phyloP scores from a whole-genome alignment of 2,797 vertebrate species.

The Garrulus glandarius region DNA sequence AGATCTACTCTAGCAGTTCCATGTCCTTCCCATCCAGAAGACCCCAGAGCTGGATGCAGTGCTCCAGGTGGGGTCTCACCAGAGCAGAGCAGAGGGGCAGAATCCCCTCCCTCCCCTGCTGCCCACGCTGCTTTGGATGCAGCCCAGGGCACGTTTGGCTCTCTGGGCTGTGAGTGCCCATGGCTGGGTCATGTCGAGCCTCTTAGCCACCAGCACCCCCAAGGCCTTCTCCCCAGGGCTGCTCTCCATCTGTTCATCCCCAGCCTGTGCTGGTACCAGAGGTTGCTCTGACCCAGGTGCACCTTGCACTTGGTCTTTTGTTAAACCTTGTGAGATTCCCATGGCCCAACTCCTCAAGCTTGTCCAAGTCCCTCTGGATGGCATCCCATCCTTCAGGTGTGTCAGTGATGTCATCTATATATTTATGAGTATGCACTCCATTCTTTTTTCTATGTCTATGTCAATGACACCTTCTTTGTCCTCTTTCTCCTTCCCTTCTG shows the following conservation, averaged over 20 bases:
- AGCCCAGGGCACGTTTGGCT: background rate
- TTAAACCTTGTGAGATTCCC: background rate
- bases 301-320: background rate
- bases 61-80: background rate
- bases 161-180: background rate
- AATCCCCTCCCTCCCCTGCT: background rate
- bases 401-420: background rate
- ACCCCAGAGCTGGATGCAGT: background rate
- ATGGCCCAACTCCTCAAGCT: rapidly evolving
- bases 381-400: background rate
- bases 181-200: background rate
- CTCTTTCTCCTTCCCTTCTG: background rate
- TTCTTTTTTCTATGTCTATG: background rate
- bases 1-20: rapidly evolving
- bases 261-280: rapidly evolving
- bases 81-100: background rate
- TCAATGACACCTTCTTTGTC: background rate
- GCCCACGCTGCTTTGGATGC: background rate
- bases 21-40: rapidly evolving
- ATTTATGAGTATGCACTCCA: background rate
- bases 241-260: background rate
- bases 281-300: rapidly evolving
- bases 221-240: rapidly evolving
- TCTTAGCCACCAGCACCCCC: background rate
- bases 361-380: background rate